A percentile compares a stretch with the other conserved stretches of the same genome.
phyloP scores from a whole-genome alignment of 2,113 vertebrate species.

The Hippocampus zosterae region DNA sequence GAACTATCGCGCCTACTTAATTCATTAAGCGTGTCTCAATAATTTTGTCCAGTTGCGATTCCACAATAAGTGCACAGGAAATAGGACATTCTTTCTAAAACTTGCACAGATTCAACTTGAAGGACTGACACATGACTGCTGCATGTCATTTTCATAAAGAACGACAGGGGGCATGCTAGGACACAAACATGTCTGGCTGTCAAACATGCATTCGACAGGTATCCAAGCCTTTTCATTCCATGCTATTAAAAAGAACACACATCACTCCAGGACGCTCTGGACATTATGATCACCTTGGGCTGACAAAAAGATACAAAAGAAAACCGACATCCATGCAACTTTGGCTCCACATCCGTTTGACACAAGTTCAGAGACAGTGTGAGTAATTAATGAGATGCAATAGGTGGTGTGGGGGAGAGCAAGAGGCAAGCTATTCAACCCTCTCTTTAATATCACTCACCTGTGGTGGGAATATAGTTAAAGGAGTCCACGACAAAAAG shows the following conservation, averaged over 20 bases:
- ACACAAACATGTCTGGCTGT: slow-evolving; percentile 31
- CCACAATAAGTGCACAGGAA: neutral
- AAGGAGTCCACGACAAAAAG: slow-evolving; percentile 93
- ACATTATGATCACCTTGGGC: neutral
- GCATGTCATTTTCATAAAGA: slow-evolving; percentile 16
- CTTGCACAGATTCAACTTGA: neutral
- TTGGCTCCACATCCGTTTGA: slow-evolving; percentile 16
- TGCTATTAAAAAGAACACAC: slow-evolving; percentile 38
- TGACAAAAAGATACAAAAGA: slow-evolving; percentile 4
- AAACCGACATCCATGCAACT: slow-evolving; percentile 62
- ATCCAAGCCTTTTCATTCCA: slow-evolving; percentile 35
- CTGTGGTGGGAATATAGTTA: slow-evolving; percentile 86
- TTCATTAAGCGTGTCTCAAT: neutral
- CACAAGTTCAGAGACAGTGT: slow-evolving; percentile 35
- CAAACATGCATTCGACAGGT: slow-evolving; percentile 54
- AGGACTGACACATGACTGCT: slow-evolving; percentile 6
- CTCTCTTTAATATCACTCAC: slow-evolving; percentile 84
- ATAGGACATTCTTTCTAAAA: slow-evolving; percentile 1
- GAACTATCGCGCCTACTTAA: neutral
- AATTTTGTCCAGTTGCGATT: neutral
- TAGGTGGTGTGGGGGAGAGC: slow-evolving; percentile 10
- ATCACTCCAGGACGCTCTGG: slow-evolving; percentile 14
- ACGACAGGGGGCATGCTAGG: slow-evolving; percentile 50
- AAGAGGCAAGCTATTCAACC: slow-evolving; percentile 67
- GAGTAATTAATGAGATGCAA: slow-evolving; percentile 49